phyloP scores from a whole-genome alignment of 2,888 invertebrate genomes.

The Volucella zonaria region DNA sequence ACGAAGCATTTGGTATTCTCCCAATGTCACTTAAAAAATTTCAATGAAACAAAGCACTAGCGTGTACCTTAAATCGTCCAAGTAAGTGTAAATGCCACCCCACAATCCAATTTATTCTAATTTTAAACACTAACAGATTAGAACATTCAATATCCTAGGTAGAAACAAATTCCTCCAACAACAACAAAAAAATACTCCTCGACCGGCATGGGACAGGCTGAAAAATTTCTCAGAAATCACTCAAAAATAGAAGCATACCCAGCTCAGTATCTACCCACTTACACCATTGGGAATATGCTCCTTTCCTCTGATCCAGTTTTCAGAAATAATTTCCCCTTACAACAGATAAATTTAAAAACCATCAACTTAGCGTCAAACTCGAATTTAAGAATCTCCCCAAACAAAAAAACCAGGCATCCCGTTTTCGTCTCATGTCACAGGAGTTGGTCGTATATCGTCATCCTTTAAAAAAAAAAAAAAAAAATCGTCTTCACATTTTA shows the following conservation, averaged over 20 bases:
- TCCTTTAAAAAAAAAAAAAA: neutral
- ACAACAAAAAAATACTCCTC: neutral
- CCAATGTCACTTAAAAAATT: neutral
- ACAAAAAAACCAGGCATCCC: neutral
- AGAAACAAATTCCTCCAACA: conserved; percentile 6
- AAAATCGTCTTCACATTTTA: conserved; percentile 25
- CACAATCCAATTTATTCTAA: conserved; percentile 6
- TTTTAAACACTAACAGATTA: conserved; percentile 8
- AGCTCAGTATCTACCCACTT: neutral
- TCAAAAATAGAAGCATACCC: conserved; percentile 20
- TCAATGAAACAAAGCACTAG: conserved; percentile 5
- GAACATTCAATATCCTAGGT: neutral
- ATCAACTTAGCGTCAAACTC: conserved; percentile 42
- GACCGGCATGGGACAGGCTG: neutral
- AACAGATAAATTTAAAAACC: conserved; percentile 40
- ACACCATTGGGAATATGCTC: neutral
- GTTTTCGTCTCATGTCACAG: neutral
- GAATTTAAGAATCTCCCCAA: conserved; percentile 22
- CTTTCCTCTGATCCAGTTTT: conserved; percentile 7
- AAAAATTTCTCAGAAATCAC: conserved; percentile 13
- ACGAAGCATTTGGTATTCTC: neutral
- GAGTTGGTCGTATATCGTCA: conserved; percentile 2
- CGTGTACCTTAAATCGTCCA: conserved; percentile 34
- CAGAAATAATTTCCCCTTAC: conserved; percentile 15
- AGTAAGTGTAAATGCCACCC: conserved; percentile 4